Conservation (phyloP, 30 jellyfish, hydroid and myxozoan genomes). For the Catostylus mosaicus region DNA sequence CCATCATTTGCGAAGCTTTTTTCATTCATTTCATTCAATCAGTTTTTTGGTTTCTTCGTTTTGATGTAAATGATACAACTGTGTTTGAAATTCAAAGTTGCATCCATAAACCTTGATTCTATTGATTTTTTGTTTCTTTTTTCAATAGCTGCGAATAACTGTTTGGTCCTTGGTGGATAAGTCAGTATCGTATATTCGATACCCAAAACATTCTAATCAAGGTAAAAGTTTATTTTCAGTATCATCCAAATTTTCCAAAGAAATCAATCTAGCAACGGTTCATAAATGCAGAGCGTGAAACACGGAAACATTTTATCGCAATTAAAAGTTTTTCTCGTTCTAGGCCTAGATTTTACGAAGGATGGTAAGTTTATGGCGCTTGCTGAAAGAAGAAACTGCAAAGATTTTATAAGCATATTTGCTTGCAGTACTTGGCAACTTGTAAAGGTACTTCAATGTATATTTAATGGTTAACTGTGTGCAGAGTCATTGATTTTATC, state of each 20-base stretch:
- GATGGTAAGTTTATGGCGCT: constrained; percentile 95
- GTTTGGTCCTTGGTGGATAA: constrained; percentile 94
- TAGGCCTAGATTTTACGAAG: constrained; percentile 82
- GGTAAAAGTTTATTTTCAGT: constrained; percentile 47
- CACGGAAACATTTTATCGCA: not conserved
- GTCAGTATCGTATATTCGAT: constrained; percentile 89
- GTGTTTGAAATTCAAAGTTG: too few species aligned
- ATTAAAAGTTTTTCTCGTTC: too few species aligned
- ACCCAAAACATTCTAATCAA: constrained; percentile 90
- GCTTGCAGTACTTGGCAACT: constrained; percentile 92
- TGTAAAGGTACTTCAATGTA: constrained; percentile 86
- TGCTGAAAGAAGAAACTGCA: constrained; percentile 85
- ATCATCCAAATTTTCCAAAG: not conserved
- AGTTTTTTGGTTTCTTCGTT: too few species aligned
- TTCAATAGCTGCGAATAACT: constrained; percentile 94
- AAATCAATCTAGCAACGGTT: too few species aligned
- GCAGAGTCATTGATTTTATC: too few species aligned
- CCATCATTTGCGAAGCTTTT: too few species aligned
- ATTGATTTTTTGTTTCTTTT: too few species aligned
- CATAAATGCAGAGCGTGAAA: too few species aligned
- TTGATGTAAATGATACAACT: too few species aligned
- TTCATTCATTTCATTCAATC: too few species aligned
- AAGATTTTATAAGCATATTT: constrained; percentile 85
- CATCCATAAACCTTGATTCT: too few species aligned
- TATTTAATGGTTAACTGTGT: too few species aligned